A percentile compares a stretch with the other conserved stretches of the same genome.
Evolutionary conservation across 2,113 vertebrate species (phyloP).

Genomic region (Myocastor coypus): DNA sequence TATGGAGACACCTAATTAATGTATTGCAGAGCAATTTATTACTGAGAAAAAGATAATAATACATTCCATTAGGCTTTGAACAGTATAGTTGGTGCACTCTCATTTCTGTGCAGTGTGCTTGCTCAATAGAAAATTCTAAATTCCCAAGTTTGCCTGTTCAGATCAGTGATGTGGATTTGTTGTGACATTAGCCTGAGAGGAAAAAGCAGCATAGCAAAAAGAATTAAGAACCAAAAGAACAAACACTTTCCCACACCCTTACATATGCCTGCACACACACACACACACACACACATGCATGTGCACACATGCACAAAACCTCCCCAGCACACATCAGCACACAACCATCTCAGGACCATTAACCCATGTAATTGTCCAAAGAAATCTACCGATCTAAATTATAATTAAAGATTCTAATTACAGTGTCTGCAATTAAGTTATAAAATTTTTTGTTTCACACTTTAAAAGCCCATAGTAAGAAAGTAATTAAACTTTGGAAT

Average conservation of each 20-base stretch:
- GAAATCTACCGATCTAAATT: constrained; percentile 64
- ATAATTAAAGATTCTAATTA: constrained; percentile 73
- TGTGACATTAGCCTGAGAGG: constrained; percentile 85
- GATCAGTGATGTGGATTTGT: constrained; percentile 80
- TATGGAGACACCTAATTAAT: background rate
- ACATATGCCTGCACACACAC: too few species aligned
- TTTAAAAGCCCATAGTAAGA: constrained; percentile 69
- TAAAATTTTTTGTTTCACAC: constrained; percentile 67
- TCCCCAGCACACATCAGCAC: background rate
- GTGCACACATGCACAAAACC: background rate
- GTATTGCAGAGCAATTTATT: background rate
- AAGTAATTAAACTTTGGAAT: constrained; percentile 56
- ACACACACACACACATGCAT: background rate
- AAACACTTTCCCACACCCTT: background rate
- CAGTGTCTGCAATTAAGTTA: constrained; percentile 45
- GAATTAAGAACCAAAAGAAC: constrained; percentile 72
- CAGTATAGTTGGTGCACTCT: constrained; percentile 43
- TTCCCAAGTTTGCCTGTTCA: constrained; percentile 68
- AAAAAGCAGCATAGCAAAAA: constrained; percentile 79
- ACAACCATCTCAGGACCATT: constrained; percentile 56
- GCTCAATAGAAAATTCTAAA: constrained; percentile 56
- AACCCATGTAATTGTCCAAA: constrained; percentile 67
- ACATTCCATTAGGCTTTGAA: constrained; percentile 70
- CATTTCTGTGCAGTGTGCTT: constrained; percentile 63
- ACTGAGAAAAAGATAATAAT: constrained; percentile 47